Percentiles rank a stretch among this genome's conserved stretches.
These are phyloP conservation scores for Synanthedon andrenaeformis DNA, from an alignment of 2,888 invertebrate genomes.

Conservation along the genomic window DNA sequence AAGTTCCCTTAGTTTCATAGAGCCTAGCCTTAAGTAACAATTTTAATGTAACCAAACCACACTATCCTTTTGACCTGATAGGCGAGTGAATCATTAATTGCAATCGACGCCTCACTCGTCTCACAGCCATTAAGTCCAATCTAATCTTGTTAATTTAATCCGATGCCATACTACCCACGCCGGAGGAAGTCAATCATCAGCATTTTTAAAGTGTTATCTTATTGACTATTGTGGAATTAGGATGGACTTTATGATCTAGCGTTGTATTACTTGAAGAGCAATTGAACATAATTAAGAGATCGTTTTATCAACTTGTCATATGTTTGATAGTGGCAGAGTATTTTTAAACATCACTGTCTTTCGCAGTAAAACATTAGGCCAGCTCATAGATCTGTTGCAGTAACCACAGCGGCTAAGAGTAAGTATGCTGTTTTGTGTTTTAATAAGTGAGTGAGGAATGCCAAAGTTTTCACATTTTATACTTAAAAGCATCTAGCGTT, in stretches of 20 bases:
- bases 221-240: slow-evolving; percentile 28
- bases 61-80: slow-evolving; percentile 25
- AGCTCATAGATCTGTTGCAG: too few species aligned
- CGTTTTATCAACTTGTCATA: background rate
- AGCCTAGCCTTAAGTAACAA: too few species aligned
- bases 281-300: slow-evolving; percentile 2
- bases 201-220: slow-evolving; percentile 19
- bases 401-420: too few species aligned
- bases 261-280: background rate
- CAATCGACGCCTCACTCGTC: slow-evolving; percentile 60
- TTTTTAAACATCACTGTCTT: too few species aligned
- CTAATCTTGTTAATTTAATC: slow-evolving; percentile 63
- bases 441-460: too few species aligned
- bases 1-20: too few species aligned
- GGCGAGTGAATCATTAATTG: slow-evolving; percentile 54
- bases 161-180: slow-evolving; percentile 37
- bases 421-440: too few species aligned
- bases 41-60: background rate
- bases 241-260: slow-evolving; percentile 13
- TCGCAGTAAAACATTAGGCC: too few species aligned
- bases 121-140: slow-evolving; percentile 65
- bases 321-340: too few species aligned
- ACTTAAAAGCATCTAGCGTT: too few species aligned
- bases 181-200: slow-evolving; percentile 60
- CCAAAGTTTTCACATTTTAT: too few species aligned